phyloP scores from a whole-genome alignment of 1,140 invertebrate genomes.

The Megathymus violae region DNA sequence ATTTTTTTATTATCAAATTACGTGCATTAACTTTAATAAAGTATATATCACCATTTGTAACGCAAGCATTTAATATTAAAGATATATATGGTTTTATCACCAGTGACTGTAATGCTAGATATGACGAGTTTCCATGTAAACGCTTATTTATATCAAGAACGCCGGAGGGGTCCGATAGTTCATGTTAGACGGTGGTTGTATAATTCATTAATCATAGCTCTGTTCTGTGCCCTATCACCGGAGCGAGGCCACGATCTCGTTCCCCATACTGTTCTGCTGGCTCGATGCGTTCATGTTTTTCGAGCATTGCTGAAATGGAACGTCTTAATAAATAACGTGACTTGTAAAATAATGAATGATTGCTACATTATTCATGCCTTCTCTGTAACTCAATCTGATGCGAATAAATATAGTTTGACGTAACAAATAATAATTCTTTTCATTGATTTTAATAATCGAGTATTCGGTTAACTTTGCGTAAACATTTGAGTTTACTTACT shows the following conservation, averaged over 20 bases:
- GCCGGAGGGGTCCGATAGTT: constrained; percentile 56
- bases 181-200: constrained; percentile 56
- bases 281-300: constrained; percentile 78
- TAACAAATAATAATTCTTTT: constrained; percentile 3
- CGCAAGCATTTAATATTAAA: no score
- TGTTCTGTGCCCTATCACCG: constrained; percentile 76
- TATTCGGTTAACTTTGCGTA: no score
- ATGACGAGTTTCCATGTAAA: neutral
- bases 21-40: no score
- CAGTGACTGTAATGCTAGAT: no score
- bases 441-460: no score
- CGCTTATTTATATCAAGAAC: constrained; percentile 9
- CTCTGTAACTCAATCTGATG: constrained; percentile 20
- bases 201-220: constrained; percentile 56
- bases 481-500: no score
- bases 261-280: constrained; percentile 80
- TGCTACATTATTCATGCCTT: constrained; percentile 15
- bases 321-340: constrained; percentile 30
- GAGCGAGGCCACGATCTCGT: constrained; percentile 79
- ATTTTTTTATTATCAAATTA: no score
- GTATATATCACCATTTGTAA: no score
- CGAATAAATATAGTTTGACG: constrained; percentile 7
- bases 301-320: constrained; percentile 78
- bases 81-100: no score
- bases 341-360: constrained; percentile 26